Conservation (phyloP, 2,888 invertebrate species). For the Leptinotarsa rubiginosa region DNA sequence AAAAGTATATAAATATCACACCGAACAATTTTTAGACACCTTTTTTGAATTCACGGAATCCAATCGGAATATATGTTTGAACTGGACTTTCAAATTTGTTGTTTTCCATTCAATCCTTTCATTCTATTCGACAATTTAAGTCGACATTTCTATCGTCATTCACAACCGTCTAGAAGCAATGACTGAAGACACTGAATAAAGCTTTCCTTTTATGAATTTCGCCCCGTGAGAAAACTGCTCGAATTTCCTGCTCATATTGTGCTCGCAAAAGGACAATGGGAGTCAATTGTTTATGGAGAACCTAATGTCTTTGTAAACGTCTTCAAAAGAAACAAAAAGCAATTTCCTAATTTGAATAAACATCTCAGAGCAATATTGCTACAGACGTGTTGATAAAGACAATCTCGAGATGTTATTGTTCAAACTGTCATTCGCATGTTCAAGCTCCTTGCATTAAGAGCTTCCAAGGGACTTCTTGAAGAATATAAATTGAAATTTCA, state of each 20-base stretch:
- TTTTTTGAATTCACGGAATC: no score
- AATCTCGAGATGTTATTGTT: conserved; percentile 63
- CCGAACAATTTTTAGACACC: no score
- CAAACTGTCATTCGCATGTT: conserved; percentile 58
- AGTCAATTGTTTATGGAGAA: conserved; percentile 40
- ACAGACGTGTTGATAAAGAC: conserved; percentile 62
- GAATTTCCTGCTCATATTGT: conserved; percentile 23
- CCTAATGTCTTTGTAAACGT: conserved; percentile 40
- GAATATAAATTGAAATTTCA: conserved; percentile 65
- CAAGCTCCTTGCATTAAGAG: conserved; percentile 48
- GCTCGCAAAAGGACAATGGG: conserved; percentile 36
- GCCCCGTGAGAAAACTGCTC: conserved; percentile 4
- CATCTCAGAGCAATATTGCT: conserved; percentile 62
- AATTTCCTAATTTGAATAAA: conserved; percentile 63
- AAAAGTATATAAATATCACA: no score
- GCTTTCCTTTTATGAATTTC: neutral
- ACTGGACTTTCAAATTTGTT: no score
- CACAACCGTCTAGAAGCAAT: neutral
- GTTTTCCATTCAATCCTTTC: no score
- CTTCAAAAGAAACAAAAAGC: conserved; percentile 53
- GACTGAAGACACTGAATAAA: conserved; percentile 1
- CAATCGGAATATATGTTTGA: no score
- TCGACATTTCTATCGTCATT: neutral
- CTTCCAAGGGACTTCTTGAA: conserved; percentile 60
- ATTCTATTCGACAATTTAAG: no score